phyloP scores from a whole-genome alignment of 2,113 vertebrate genomes.

The Megalops atlanticus region DNA sequence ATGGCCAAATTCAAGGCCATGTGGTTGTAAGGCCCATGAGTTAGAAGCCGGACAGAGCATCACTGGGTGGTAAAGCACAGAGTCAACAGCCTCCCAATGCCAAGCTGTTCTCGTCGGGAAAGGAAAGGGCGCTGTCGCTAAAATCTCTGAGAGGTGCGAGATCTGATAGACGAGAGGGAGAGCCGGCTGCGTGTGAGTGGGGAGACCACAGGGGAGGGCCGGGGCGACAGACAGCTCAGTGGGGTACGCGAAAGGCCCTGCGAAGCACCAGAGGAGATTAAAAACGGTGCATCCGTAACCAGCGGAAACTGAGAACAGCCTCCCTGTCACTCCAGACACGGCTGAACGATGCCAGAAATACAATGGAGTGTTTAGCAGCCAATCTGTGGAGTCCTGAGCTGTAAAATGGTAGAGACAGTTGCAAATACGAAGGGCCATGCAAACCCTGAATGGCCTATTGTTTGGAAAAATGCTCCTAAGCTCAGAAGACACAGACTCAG shows the following conservation, averaged over 20 bases:
- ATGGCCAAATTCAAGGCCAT: too few species aligned
- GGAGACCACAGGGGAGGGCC: conserved; percentile 2
- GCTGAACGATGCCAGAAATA: conserved; percentile 8
- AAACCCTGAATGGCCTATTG: background rate
- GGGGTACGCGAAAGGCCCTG: background rate
- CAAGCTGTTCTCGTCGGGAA: background rate
- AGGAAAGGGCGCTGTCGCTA: background rate
- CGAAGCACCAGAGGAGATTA: conserved; percentile 1
- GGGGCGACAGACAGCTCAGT: background rate
- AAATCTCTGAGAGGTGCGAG: background rate
- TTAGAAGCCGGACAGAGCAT: too few species aligned
- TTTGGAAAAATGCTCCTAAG: background rate
- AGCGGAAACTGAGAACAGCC: background rate
- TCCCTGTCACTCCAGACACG: background rate
- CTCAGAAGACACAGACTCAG: background rate
- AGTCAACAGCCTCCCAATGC: background rate
- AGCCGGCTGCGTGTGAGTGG: background rate
- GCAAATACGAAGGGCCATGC: background rate
- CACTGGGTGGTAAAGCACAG: too few species aligned
- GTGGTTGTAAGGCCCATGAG: too few species aligned
- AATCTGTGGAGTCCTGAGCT: background rate
- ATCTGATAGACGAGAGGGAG: background rate
- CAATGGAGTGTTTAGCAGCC: background rate
- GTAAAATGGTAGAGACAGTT: conserved; percentile 6
- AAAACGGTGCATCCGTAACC: background rate